phyloP scores from a whole-genome alignment of 2,797 vertebrate genomes.

The Eremophila alpestris region DNA sequence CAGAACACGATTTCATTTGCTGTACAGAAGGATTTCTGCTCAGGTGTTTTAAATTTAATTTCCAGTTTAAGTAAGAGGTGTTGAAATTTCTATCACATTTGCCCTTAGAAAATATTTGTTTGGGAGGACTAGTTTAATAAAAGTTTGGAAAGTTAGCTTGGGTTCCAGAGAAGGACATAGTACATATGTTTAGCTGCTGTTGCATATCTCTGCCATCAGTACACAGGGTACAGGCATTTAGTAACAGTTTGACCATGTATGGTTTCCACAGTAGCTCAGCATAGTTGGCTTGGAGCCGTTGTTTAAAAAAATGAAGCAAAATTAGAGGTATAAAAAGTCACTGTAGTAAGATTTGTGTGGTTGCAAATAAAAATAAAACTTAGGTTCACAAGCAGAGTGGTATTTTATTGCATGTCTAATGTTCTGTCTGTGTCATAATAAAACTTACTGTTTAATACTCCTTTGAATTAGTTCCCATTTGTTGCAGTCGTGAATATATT shows the following conservation, averaged over 20 bases:
- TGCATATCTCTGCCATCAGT: not conserved
- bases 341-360: not conserved
- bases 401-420: not conserved
- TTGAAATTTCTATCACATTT: not conserved
- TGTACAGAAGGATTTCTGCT: not conserved
- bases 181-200: not conserved
- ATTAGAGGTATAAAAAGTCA: not conserved
- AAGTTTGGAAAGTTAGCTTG: not conserved
- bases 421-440: not conserved
- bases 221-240: not conserved
- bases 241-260: not conserved
- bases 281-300: not conserved
- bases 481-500: not conserved
- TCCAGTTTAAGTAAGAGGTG: not conserved
- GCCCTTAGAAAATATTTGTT: not conserved
- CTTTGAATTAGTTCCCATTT: not conserved
- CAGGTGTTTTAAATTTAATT: not conserved
- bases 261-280: not conserved
- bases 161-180: not conserved
- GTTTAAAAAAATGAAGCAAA: not conserved
- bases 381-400: not conserved
- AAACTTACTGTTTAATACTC: not conserved
- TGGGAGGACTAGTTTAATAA: not conserved
- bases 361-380: conserved; percentile 3
- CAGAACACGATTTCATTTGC: not conserved